Evolutionary conservation across 2,113 vertebrate species (phyloP), one percentile per base, ranked within the genome.

Genomic region (Pleuronectes platessa): DNA sequence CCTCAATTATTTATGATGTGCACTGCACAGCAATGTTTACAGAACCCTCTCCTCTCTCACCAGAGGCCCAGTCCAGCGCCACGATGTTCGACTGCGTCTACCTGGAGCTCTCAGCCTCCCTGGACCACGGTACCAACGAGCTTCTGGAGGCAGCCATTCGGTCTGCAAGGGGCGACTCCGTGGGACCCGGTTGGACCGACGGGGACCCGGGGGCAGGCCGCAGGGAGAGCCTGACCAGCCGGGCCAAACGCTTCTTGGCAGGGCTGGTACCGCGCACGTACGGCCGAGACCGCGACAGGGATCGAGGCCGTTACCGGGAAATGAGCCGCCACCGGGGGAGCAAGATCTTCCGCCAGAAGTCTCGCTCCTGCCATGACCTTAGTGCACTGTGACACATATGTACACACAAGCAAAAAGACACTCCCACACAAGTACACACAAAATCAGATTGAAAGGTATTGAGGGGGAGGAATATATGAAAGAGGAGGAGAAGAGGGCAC

Each of bases 301-400:
- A 89, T 17, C 88, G 92, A 24, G 94, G 94, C 45, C 91, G 91
- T 60, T 93, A 95, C 79, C 72, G 92, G 42, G 94, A 94, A 82
- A 93, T 94, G 92, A 90, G 93, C 83, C 88, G 93, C 54, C 93
- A 94, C 68, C 84, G 92, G 31, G 94, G 93, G 49, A 93, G 94
- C 89, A 95, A 95, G 79, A 96, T 97, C 93, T 92, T 96, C 81
- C 96, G 96, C 63, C 96, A 97, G 87, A 96, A 96, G 70, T 97
- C 96, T 17, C 96, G 96, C 85, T 97, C 96, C 54, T 97, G 96
- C 87, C 96, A 96, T 31, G 96, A 97, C 94, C 96, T 97, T 86
- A 96, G 95, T 0, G 95, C 94, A 86, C 89, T 94, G 92, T 95
- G 92, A 93, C 82, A 35, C 74, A 65, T 31, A 61, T 0, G 74